Evolutionary conservation across 2,888 invertebrate species (phyloP), one percentile per base, ranked within the genome.

Genomic region (Ceriagrion tenellum): DNA sequence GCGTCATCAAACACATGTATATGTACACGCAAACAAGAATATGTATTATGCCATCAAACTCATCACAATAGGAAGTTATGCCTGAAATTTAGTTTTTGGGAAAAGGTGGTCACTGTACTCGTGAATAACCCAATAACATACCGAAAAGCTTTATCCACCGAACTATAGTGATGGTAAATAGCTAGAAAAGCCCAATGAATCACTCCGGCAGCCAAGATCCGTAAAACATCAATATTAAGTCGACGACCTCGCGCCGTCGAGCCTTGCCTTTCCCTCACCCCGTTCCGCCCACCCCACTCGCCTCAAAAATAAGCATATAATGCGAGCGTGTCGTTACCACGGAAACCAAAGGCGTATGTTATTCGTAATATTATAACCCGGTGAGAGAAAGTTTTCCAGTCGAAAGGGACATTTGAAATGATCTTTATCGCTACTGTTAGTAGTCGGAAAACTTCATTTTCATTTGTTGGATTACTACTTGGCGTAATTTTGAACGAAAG

Each of bases 191-290:
- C 12, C 30, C 13, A 12, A 81, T 35, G 12, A 81, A 35, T 18
- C n/a, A 69, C 63, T 69, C 20, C 74, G 23, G 26, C 10, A n/a
- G 69, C 56, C 47, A 47, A 26, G 69, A 69, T 47, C 93, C 74
- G 18, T 69, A 74, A 93, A 93, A 93, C 47, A 93, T 93, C 93
- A 69, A 93, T 93, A 93, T 8, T 74, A 47, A 93, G 93, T 93
- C 93, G 93, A 69, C 93, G 93, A 93, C 93, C 93, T 69, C 93
- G 47, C 26, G 69, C 20, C 10, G 93, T 59, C 63, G 26, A 40
- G 63, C 47, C 40, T 47, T 69, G 26, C 40, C 74, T 47, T 69
- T 47, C 93, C 40, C 47, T 16, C 4, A 16, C 81, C 26, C 35
- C 26, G 30, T 81, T 35, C 81, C 81, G 81, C 35, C 81, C 35